phyloP scores from a whole-genome alignment of 2,113 vertebrate genomes.

The Calyptommatus sinebrachiatus region DNA sequence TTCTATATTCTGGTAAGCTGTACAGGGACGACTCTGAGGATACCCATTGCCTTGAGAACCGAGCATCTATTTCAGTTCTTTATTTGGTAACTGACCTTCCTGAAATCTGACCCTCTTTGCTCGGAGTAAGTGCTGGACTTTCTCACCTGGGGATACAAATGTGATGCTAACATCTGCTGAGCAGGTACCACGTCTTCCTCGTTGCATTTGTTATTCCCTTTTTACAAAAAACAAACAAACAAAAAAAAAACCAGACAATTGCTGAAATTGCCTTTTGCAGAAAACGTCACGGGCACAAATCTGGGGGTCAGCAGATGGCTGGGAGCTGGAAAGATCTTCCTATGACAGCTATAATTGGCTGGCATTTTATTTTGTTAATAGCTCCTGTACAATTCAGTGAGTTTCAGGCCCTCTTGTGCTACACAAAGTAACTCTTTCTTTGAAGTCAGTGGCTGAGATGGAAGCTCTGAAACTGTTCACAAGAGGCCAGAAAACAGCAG shows the following conservation, averaged over 20 bases:
- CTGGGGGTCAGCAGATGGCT: background rate
- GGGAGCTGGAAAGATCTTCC: background rate
- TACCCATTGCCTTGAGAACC: constrained; percentile 12
- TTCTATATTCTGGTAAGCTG: background rate
- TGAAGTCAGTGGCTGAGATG: constrained; percentile 3
- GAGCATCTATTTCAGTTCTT: background rate
- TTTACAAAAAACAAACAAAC: background rate
- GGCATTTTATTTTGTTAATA: constrained; percentile 20
- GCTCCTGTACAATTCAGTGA: background rate
- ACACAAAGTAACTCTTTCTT: constrained; percentile 1
- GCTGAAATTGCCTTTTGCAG: background rate
- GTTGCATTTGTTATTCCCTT: background rate
- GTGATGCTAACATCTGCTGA: background rate
- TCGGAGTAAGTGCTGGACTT: background rate
- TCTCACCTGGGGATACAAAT: background rate
- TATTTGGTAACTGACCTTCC: constrained; percentile 12
- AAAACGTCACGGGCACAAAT: background rate
- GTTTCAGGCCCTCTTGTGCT: background rate
- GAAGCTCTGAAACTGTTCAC: background rate
- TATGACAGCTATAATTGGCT: background rate
- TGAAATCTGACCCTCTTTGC: constrained; percentile 7
- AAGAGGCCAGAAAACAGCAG: background rate
- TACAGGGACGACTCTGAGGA: background rate
- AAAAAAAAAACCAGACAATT: background rate
- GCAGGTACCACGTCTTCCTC: background rate